Evolutionary conservation across 1,140 invertebrate species (phyloP).

Genomic region (Mizuhopecten yessoensis): DNA sequence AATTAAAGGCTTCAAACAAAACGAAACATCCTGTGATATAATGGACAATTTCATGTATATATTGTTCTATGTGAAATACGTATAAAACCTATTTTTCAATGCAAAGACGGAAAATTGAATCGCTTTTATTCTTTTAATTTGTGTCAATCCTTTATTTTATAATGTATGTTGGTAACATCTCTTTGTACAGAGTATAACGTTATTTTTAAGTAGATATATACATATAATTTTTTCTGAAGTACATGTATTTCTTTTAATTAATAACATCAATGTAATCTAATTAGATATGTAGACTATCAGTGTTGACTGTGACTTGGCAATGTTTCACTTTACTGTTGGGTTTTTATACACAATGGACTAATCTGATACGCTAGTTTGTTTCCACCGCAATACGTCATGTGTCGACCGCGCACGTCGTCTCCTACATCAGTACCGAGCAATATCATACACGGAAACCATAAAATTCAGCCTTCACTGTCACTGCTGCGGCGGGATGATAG

Average conservation of each 20-base stretch:
- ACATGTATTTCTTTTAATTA: not conserved
- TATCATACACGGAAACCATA: conserved; percentile 18
- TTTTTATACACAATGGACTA: not conserved
- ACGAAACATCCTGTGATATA: no score
- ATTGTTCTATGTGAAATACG: no score
- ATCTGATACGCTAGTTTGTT: not conserved
- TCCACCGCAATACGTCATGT: not conserved
- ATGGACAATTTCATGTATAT: no score
- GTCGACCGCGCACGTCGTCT: not conserved
- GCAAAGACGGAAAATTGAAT: no score
- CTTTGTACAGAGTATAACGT: not conserved
- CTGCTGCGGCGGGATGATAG: not conserved
- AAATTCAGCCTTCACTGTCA: not conserved
- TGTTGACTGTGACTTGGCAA: not conserved
- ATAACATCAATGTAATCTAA: not conserved
- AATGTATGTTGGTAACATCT: no score
- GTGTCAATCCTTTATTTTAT: no score
- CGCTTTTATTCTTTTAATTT: no score
- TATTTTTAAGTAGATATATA: no score
- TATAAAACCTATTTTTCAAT: no score
- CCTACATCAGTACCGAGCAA: not conserved
- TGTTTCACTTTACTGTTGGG: not conserved
- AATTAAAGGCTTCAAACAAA: no score
- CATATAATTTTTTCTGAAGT: not conserved
- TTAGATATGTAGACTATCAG: not conserved